Base-by-base conservation (phyloP, 2,888 invertebrate genomes). In the Dolichomitus sp. region DNA sequence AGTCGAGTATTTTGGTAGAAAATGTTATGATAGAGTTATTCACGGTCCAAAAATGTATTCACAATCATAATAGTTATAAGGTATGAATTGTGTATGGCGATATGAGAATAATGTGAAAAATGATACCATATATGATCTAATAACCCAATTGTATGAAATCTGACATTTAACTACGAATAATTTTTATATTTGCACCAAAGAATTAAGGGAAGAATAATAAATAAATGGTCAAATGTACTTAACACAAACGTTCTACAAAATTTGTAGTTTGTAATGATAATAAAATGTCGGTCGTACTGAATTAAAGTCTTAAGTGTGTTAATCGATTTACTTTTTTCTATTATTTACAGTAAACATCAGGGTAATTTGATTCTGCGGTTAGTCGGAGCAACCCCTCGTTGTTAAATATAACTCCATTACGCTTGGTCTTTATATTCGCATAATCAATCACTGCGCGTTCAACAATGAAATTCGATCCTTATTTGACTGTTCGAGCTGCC, bases 361-460 rank as follows among this genome's bases (percentile, higher is more conserved):
- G 66, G 40, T 79, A 75, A 82, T 70, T 75, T 30, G 79, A 68
- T 72, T 82, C 57, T 48, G 45, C 66, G 70, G 70, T 48, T 30
- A 52, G 45, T 66, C 48, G 57, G 12, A n/a, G 54, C 45, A 14
- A 52, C 17, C 57, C 75, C 48, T 54, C 23, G 17, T 77, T 37
- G 77, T 80, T 74, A 80, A 80, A 79, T 73, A 63, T 30, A 81
- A 85, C 68, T 86, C 91, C 90, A 91, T 91, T 90, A 91, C 79
- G 80, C 69, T 37, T 68, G 78, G 77, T 85, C 86, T 82, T 86
- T 72, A 80, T 89, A 89, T 90, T 91, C 88, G 87, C 87, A 87
- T 88, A 88, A 92, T 92, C 92, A 91, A 92, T 92, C 92, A 92
- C 78, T 65, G 80, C 57, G 83, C 75, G 86, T 87, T 89, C 86